These are phyloP conservation scores for Cheilosia vulpina DNA, from an alignment of 2,888 invertebrate genomes.

Conservation along the genomic window DNA sequence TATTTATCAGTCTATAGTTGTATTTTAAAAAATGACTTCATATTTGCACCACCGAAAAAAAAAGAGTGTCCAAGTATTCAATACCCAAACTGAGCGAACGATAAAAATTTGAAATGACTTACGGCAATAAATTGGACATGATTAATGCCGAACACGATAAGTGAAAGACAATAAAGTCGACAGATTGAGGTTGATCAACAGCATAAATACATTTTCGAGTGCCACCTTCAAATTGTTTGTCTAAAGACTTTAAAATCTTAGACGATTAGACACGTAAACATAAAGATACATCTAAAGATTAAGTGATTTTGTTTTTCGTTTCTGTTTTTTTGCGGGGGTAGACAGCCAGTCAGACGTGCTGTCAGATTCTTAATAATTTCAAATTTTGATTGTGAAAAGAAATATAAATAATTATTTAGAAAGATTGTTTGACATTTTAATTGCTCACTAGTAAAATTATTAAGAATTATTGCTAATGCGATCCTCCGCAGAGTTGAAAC, in stretches of 20 bases:
- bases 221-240: slow-evolving; percentile 6
- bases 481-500: not conserved
- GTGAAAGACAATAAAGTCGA: slow-evolving; percentile 15
- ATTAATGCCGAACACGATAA: slow-evolving; percentile 24
- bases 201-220: slow-evolving; percentile 16
- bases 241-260: slow-evolving; percentile 6
- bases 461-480: not conserved
- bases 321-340: slow-evolving; percentile 2
- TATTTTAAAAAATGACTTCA: not conserved
- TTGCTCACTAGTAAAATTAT: not conserved
- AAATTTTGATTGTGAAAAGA: not conserved
- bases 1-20: not conserved
- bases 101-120: not conserved
- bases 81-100: slow-evolving; percentile 1
- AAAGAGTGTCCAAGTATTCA: not conserved
- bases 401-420: not conserved
- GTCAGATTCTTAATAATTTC: slow-evolving; percentile 5
- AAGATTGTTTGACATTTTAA: slow-evolving; percentile 26
- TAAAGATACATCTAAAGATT: not conserved
- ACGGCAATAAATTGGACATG: slow-evolving; percentile 8
- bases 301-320: not conserved
- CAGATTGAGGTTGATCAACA: slow-evolving; percentile 26
- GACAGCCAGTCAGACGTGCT: slow-evolving; percentile 4
- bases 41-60: not conserved
- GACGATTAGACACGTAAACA: slow-evolving; percentile 9